Conservation (phyloP, 2,797 vertebrate species). For the Amniataba percoides region DNA sequence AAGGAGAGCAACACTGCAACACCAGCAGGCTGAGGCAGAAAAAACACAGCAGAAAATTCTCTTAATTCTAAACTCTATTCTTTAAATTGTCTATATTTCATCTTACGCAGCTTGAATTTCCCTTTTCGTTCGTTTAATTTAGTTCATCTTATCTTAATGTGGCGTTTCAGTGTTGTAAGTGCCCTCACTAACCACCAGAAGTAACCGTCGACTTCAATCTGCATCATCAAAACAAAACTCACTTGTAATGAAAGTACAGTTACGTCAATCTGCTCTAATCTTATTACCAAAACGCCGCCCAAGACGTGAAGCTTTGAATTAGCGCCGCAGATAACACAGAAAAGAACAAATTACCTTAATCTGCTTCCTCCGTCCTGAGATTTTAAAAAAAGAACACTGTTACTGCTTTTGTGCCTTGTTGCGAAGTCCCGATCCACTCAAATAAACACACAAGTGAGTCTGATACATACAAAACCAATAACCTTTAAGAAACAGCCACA, state of each 20-base stretch:
- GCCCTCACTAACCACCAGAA: conserved; percentile 1
- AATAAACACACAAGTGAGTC: conserved; percentile 31
- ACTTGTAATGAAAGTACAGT: background rate
- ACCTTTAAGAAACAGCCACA: conserved; percentile 10
- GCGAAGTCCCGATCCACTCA: conserved; percentile 37
- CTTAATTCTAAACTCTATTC: no score
- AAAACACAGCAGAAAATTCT: background rate
- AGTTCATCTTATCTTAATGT: background rate
- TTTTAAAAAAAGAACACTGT: conserved; percentile 37
- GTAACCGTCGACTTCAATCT: background rate
- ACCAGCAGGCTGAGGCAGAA: background rate
- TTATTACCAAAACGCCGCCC: conserved; percentile 21
- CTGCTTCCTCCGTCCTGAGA: background rate
- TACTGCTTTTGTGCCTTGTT: conserved; percentile 22
- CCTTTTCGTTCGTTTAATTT: background rate
- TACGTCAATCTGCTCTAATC: conserved; percentile 10
- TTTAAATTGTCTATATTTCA: background rate
- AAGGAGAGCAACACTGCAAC: background rate
- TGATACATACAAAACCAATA: conserved; percentile 25
- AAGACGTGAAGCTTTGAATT: conserved; percentile 23
- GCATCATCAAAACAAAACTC: conserved; percentile 3
- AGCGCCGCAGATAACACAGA: conserved; percentile 19
- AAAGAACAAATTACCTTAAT: conserved; percentile 27
- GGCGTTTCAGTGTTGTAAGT: background rate
- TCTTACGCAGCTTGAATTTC: background rate